Evolutionary conservation across 2,797 vertebrate species (phyloP), one percentile per base, ranked within the genome.

Genomic region (Rhinogobio ventralis): DNA sequence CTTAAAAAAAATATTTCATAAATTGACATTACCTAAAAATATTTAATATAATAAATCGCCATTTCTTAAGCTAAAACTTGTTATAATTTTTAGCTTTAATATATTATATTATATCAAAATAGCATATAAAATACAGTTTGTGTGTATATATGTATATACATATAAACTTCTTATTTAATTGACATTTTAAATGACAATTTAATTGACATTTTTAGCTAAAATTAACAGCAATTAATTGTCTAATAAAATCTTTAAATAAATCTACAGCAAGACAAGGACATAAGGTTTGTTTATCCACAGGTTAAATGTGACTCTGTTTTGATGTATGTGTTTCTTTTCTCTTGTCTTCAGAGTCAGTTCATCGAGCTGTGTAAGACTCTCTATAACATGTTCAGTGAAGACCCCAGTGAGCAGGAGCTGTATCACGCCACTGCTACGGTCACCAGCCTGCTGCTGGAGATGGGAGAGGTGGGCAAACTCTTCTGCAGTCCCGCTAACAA

Each of bases 301-400:
- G n/a, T 69, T 7, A 42, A 15, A 42, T 69, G 11, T n/a, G 68
- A 53, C 53, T 71, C 68, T 20, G n/a, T 78, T 45, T 1, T 45
- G 36, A 78, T 28, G 7, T 3, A 23, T 57, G 8, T 25, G 57
- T 80, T 36, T 57, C 0, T 11, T 25, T 30, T 79, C 60, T 57
- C 60, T 85, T 20, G 66, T 30, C 55, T 42, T 33, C 90, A 99
- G 98, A 96, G 95, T 36, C 98, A 99, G 92, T 99, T 99, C 90
- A 99, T 99, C 0, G 98, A 99, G 92, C 94, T 99, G 79, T 99
- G 98, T 86, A 99, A 99, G 93, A 99, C 98, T 0, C 96, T 99
- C 87, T 99, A 99, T 90, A 98, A 97, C 86, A 98, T 99, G 97
- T 99, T 99, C 93, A 99, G 97, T 0, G 98, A 99, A 87, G 98